phyloP scores from a whole-genome alignment of 2,888 invertebrate species.

The Therioaphis trifolii region DNA sequence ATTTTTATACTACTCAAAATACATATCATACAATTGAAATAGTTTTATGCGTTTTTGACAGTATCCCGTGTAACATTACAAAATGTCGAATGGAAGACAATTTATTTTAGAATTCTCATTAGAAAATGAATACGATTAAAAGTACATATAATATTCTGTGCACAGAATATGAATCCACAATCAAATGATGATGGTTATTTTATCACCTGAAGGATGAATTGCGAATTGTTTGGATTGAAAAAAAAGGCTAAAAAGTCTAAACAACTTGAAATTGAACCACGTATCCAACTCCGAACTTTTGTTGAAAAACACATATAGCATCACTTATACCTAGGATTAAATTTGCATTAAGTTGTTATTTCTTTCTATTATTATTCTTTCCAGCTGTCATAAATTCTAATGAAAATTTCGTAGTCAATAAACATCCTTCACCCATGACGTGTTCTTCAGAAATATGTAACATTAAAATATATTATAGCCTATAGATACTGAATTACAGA shows the following conservation, averaged over 20 bases:
- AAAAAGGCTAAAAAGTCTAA: conserved; percentile 1
- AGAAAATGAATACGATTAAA: conserved; percentile 15
- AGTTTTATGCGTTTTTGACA: neutral
- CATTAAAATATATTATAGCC: too few species aligned
- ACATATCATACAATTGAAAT: neutral
- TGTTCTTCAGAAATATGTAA: too few species aligned
- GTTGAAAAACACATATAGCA: neutral
- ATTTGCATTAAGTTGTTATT: neutral
- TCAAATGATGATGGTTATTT: conserved; percentile 41
- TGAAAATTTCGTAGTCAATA: too few species aligned
- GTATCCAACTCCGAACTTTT: neutral
- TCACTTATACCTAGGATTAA: neutral
- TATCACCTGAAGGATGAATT: conserved; percentile 11
- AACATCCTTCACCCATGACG: too few species aligned
- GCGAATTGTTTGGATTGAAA: neutral
- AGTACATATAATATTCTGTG: neutral
- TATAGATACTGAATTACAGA: too few species aligned
- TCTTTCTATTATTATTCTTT: neutral
- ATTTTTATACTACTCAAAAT: neutral
- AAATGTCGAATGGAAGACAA: neutral
- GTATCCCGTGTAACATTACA: conserved; percentile 14
- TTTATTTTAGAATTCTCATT: conserved; percentile 35
- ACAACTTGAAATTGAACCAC: neutral
- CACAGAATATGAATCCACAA: conserved; percentile 21
- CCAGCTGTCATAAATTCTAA: too few species aligned